A percentile compares a stretch with the other conserved stretches of the same genome.
Evolutionary conservation across 2,888 invertebrate genomes (phyloP).

Genomic region (Mactromeris polynyma): DNA sequence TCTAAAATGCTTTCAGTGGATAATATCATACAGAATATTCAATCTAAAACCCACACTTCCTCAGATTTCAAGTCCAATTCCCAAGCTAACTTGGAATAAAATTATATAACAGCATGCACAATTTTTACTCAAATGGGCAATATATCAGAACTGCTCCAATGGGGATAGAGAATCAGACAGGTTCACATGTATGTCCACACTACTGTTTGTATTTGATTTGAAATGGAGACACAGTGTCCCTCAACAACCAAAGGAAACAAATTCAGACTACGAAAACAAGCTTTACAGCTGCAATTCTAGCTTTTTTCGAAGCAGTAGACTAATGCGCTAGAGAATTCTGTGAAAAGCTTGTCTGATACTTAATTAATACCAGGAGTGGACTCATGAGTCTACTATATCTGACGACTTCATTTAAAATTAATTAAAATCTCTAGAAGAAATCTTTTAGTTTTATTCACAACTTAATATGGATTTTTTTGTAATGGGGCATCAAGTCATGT

Average conservation of each 20-base stretch:
- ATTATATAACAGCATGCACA: not conserved
- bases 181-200: not conserved
- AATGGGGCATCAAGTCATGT: too few species aligned
- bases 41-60: not conserved
- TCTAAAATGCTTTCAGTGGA: not conserved
- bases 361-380: not conserved
- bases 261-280: not conserved
- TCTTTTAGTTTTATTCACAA: too few species aligned
- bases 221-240: not conserved
- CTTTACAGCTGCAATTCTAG: too few species aligned
- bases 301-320: not conserved
- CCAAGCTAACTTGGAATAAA: not conserved
- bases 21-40: not conserved
- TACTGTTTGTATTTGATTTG: not conserved
- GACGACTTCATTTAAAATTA: too few species aligned
- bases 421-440: too few species aligned
- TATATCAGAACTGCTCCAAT: not conserved
- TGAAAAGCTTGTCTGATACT: not conserved
- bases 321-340: not conserved
- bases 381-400: too few species aligned
- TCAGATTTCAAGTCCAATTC: not conserved
- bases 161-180: not conserved
- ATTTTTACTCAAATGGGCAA: not conserved
- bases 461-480: too few species aligned
- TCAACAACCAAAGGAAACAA: not conserved